Evolutionary conservation across 1,140 invertebrate species (phyloP), one percentile per base, ranked within the genome.

Genomic region (Heliconius himera): DNA sequence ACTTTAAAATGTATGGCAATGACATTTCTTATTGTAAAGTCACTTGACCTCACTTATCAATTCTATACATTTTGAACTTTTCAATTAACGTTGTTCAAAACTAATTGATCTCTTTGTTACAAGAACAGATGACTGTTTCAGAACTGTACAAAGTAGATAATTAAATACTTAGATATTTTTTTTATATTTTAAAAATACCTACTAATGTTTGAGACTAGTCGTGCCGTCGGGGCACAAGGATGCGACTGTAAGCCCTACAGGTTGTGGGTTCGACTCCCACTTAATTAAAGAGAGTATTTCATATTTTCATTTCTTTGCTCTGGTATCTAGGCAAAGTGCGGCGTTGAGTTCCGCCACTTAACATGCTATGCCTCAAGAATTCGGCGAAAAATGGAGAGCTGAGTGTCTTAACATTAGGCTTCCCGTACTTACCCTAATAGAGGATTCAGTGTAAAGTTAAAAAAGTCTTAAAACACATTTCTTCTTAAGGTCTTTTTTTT

Each of bases 11-110:
- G 13, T 29, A 66, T 66, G 60, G 60, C 26, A 66, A 66, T 66
- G 60, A 66, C 54, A 56, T 56, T 56, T 56, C 54, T 56, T 56
- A 56, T 56, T 22, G 54, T 22, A 56, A 56, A 56, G 54, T 56
- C 54, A 56, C 54, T 56, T 9, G 54, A 56, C 54, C 54, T 56
- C n/a, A 22, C 20, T n/a, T 56, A 22, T n/a, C 54, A 22, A 56
- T 56, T 56, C 54, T 56, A 56, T 56, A 56, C n/a, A 56, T 56
- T 56, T 56, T 20, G n/a, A 56, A n/a, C 20, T 56, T 22, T 56
- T 56, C 54, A 56, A 56, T 56, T 56, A 56, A 20, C n/a, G 1
- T 22, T n/a, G 54, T 56, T 56, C n/a, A 22, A 56, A 56, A 22
- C 22, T 56, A 56, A 56, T 56, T 56, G 54, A 56, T 22, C 54